Conservation (phyloP, 2,797 vertebrate genomes). For the Sphenopsis melanotis region DNA sequence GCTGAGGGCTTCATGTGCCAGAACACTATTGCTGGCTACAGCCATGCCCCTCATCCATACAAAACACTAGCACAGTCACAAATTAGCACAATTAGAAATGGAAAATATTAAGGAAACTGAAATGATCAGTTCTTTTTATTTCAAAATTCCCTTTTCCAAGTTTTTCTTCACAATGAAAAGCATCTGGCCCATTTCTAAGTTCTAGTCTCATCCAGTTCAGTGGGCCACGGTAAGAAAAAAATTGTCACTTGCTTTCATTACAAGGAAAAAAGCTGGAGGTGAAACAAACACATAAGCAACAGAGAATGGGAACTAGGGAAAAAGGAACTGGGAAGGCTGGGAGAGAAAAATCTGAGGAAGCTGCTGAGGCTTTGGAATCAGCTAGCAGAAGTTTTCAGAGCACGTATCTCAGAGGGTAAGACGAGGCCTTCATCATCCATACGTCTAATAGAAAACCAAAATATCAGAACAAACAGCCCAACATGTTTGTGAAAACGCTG, state of each 20-base stretch:
- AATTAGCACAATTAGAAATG: background rate
- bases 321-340: background rate
- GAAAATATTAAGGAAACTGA: background rate
- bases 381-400: slow-evolving; percentile 8
- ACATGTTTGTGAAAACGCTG: slow-evolving; percentile 27
- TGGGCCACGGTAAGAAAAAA: background rate
- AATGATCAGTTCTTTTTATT: background rate
- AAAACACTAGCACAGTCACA: background rate
- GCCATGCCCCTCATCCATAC: background rate
- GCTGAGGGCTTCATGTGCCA: background rate
- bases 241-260: background rate
- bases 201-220: background rate
- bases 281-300: background rate
- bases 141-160: background rate
- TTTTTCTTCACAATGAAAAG: background rate
- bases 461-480: slow-evolving; percentile 35
- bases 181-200: background rate
- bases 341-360: background rate
- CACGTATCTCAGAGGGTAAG: background rate
- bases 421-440: slow-evolving; percentile 11
- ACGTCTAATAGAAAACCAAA: slow-evolving; percentile 28
- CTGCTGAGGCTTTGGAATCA: background rate
- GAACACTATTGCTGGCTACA: background rate
- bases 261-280: background rate
- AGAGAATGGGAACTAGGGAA: background rate